Percentiles rank a stretch among this genome's conserved stretches.
Conservation (phyloP, 2,888 invertebrate species). For the Cotesia congregata region DNA sequence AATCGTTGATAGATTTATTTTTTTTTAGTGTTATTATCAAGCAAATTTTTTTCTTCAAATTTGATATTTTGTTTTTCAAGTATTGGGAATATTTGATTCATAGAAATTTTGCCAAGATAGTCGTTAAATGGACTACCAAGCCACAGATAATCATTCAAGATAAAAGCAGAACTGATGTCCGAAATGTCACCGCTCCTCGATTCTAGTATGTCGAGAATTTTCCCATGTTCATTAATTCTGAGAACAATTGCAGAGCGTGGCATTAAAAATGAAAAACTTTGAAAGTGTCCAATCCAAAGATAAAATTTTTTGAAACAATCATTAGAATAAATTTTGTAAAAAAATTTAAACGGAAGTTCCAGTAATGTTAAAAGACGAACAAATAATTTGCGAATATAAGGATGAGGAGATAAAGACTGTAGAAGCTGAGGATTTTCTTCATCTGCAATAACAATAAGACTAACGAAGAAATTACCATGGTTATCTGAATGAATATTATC, state of each 20-base stretch:
- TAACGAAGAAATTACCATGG: conserved; percentile 79
- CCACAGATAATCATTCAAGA: conserved; percentile 77
- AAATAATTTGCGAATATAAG: conserved; percentile 77
- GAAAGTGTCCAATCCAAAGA: conserved; percentile 69
- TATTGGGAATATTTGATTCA: conserved; percentile 66
- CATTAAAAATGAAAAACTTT: conserved; percentile 39
- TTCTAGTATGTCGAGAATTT: conserved; percentile 79
- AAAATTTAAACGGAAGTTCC: conserved; percentile 76
- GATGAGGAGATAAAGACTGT: conserved; percentile 75
- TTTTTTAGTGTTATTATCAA: too few species aligned
- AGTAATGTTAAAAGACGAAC: conserved; percentile 74
- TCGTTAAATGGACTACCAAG: conserved; percentile 80
- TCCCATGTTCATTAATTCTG: conserved; percentile 80
- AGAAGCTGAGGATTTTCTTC: conserved; percentile 73
- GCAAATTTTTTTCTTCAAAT: too few species aligned
- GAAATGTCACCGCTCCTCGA: conserved; percentile 74
- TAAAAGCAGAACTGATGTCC: conserved; percentile 77
- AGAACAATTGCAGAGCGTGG: conserved; percentile 63
- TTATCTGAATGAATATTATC: conserved; percentile 76
- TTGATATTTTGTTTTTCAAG: too few species aligned
- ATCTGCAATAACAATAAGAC: conserved; percentile 74
- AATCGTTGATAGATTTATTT: too few species aligned
- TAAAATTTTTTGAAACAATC: conserved; percentile 75
- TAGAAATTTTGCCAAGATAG: conserved; percentile 77
- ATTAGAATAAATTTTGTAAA: conserved; percentile 79